A percentile compares a stretch with the other conserved stretches of the same genome.
Evolutionary conservation across 2,888 invertebrate genomes (phyloP).

Genomic region (Acanthosepion esculentum): DNA sequence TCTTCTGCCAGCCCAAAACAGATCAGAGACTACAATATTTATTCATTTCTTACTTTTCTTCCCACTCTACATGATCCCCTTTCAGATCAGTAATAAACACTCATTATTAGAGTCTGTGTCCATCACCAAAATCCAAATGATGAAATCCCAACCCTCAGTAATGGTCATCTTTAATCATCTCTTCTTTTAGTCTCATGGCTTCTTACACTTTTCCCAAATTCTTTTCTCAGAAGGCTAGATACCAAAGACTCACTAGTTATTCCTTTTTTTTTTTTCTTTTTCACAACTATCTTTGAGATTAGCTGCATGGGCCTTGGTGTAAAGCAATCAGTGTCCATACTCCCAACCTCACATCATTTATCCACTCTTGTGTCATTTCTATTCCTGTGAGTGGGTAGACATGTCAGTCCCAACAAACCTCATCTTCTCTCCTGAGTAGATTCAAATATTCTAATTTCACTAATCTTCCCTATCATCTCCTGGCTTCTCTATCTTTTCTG

Average conservation of each 20-base stretch:
- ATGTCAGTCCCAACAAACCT: not conserved
- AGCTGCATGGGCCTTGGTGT: not conserved
- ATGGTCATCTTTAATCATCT: not conserved
- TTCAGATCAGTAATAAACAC: conserved; percentile 17
- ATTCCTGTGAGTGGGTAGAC: not conserved
- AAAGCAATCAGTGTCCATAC: conserved; percentile 8
- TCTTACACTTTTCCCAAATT: not conserved
- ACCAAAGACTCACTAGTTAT: not conserved
- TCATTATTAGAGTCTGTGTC: not conserved
- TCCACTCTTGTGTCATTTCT: conserved; percentile 6
- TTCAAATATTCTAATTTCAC: not conserved
- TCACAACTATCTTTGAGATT: not conserved
- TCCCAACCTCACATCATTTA: not conserved
- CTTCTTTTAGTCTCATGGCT: not conserved
- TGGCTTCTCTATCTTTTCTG: not conserved
- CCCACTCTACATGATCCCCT: not conserved
- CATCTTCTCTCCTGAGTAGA: not conserved
- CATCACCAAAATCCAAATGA: not conserved
- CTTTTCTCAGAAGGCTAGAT: not conserved
- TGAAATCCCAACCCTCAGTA: not conserved
- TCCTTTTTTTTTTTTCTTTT: not conserved
- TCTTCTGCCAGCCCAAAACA: not conserved
- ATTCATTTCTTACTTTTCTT: not conserved
- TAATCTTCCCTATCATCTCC: not conserved
- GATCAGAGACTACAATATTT: not conserved